Base-by-base conservation (phyloP, 2,888 invertebrate genomes). In the Mongoloraphidia duomilia region DNA sequence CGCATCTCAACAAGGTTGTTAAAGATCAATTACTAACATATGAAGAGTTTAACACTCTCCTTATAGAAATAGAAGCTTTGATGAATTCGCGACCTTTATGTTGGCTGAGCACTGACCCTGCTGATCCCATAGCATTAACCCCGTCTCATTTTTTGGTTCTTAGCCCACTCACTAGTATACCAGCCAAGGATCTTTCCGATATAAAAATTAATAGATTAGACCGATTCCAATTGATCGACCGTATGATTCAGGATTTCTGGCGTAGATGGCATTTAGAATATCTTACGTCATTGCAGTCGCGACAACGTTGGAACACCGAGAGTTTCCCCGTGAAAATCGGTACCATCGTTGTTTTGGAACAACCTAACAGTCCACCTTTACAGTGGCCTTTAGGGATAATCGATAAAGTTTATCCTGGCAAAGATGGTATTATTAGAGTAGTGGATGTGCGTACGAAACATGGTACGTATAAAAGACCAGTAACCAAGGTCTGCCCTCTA, bases 51-150 rank as follows among this genome's bases (percentile, higher is more conserved):
- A 12, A 11, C 10, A 41, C 41, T 9, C 5, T 41, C 11, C 41
- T 41, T 12, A 6, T 8, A 11, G 34, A 49, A 47, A 41, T 55
- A 9, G 52, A 54, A 35, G 49, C 50, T 2, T 37, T 53, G 8
- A 37, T 55, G 12, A 55, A 56, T 38, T 55, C 55, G 10, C 39
- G 53, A 9, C 55, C 53, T 2, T 13, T 55, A 9, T 50, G 14
- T 13, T 36, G 46, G 5, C 10, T 51, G 2, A 47, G 41, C 10
- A 14, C 12, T 8, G 53, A 54, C 12, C 51, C 52, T 2, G 13
- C 43, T 8, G 49, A 50, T 39, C 37, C 47, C 1, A 41, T 43
- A 17, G 41, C 42, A 9, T 40, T 55, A 9, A 50, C 49, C 1
- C 48, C 50, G 10, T 47, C 50, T 1, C 48, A 50, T 41, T 51